A percentile compares a stretch with the other conserved stretches of the same genome.
Conservation (phyloP, 2,113 vertebrate genomes). For the Nycticryphes semicollaris region DNA sequence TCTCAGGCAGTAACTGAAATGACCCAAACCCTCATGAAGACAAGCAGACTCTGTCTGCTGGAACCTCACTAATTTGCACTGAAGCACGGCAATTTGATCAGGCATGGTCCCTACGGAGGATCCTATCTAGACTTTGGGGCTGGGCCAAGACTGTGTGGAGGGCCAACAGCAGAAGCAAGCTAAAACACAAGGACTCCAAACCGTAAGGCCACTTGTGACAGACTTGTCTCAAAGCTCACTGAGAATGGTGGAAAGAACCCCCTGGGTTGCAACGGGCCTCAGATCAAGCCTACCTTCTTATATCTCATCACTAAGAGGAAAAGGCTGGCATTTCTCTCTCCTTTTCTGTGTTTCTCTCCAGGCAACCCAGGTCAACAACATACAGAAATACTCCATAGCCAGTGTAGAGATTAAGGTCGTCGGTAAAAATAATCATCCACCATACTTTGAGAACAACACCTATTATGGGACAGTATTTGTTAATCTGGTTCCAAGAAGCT, state of each 20-base stretch:
- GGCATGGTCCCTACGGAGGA: accelerated
- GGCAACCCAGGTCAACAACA: slow-evolving; percentile 83
- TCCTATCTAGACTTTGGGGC: neutral
- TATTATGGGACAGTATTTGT: slow-evolving; percentile 74
- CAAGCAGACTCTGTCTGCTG: neutral
- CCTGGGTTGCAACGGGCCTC: neutral
- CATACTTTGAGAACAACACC: slow-evolving; percentile 72
- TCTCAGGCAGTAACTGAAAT: neutral
- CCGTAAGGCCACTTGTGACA: neutral
- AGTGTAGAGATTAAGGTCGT: slow-evolving; percentile 81
- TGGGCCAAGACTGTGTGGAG: neutral
- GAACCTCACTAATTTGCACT: neutral
- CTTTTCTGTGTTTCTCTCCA: slow-evolving; percentile 12
- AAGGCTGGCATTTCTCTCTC: neutral
- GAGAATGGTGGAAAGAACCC: neutral
- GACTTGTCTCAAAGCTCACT: neutral
- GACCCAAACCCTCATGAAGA: neutral
- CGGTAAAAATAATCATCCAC: slow-evolving; percentile 77
- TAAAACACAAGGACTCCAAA: neutral
- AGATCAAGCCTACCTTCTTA: neutral
- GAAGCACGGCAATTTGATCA: neutral
- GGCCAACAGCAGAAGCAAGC: neutral
- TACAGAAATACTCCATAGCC: slow-evolving; percentile 77
- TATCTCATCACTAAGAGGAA: neutral
- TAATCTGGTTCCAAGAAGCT: slow-evolving; percentile 72